Conservation (phyloP, 1,140 invertebrate species). For the Drosophila nigrodunni region DNA sequence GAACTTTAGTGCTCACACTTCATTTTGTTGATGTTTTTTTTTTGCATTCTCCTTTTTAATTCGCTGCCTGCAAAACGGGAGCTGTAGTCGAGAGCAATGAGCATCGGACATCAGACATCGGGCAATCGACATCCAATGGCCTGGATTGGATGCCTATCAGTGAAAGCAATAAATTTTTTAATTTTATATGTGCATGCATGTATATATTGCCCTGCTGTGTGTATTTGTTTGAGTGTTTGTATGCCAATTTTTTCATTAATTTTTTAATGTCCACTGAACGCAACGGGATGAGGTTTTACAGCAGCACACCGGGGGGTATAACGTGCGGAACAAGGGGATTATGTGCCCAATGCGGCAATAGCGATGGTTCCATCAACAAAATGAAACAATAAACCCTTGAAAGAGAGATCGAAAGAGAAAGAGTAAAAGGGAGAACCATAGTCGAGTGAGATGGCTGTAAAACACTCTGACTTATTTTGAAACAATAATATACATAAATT, state of each 20-base stretch:
- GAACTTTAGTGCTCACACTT: slow-evolving; percentile 9
- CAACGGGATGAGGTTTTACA: background rate
- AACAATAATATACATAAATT: no score
- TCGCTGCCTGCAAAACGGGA: slow-evolving; percentile 39
- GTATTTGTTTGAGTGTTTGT: slow-evolving; percentile 24
- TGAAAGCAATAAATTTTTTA: slow-evolving; percentile 79
- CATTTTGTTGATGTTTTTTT: slow-evolving; percentile 23
- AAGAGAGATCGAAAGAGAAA: background rate
- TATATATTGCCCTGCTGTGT: slow-evolving; percentile 5
- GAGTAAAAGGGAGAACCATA: background rate
- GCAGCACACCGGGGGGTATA: background rate
- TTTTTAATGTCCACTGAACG: slow-evolving; percentile 67
- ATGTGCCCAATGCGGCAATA: slow-evolving; percentile 25
- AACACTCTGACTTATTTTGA: no score
- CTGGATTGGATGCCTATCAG: slow-evolving; percentile 68
- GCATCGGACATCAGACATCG: slow-evolving; percentile 5
- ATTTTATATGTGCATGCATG: slow-evolving; percentile 64
- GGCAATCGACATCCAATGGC: slow-evolving; percentile 43
- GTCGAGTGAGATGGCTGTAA: background rate
- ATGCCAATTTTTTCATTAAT: slow-evolving; percentile 75
- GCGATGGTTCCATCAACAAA: slow-evolving; percentile 40
- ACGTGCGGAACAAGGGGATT: slow-evolving; percentile 24
- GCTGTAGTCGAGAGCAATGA: background rate
- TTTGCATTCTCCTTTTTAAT: slow-evolving; percentile 67
- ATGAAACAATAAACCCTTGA: slow-evolving; percentile 18